Evolutionary conservation across 37 sponge, comb jelly and placozoan species (phyloP).

Genomic region (Tethya wilhelma): DNA sequence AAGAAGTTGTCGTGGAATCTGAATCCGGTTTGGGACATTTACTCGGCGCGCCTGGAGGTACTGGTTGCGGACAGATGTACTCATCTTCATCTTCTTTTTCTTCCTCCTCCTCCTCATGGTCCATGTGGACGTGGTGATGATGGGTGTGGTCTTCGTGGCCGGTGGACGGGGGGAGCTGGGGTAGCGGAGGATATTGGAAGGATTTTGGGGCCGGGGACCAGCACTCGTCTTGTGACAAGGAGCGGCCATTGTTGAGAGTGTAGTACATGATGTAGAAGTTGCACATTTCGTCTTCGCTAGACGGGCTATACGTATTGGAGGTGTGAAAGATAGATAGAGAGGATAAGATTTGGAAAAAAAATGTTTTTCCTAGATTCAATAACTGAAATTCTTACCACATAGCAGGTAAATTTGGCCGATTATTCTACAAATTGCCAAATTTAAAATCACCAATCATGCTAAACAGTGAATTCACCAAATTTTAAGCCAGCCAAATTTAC

Average conservation of each 20-base stretch:
- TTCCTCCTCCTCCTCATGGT: background rate
- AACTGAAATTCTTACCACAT: background rate
- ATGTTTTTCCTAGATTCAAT: background rate
- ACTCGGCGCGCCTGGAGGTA: background rate
- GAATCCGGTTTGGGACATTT: too few relatives aligned
- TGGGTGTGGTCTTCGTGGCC: background rate
- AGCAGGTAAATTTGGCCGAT: background rate
- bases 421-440: too few relatives aligned
- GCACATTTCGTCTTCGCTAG: conserved; percentile 92
- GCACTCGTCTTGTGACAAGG: conserved; percentile 13
- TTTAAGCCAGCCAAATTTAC: too few relatives aligned
- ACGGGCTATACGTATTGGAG: conserved; percentile 36
- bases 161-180: conserved; percentile 8
- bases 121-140: background rate
- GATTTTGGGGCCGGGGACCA: conserved; percentile 1
- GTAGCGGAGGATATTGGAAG: conserved; percentile 35
- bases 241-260: conserved; percentile 34
- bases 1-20: too few relatives aligned
- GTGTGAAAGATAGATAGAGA: background rate
- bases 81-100: background rate
- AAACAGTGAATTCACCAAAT: too few relatives aligned
- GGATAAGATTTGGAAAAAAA: background rate
- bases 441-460: too few relatives aligned
- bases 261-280: conserved; percentile 99
- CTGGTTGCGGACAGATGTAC: background rate